Evolutionary conservation across 2,797 vertebrate species (phyloP), one percentile per base, ranked within the genome.

Genomic region (Acipenser ruthenus): DNA sequence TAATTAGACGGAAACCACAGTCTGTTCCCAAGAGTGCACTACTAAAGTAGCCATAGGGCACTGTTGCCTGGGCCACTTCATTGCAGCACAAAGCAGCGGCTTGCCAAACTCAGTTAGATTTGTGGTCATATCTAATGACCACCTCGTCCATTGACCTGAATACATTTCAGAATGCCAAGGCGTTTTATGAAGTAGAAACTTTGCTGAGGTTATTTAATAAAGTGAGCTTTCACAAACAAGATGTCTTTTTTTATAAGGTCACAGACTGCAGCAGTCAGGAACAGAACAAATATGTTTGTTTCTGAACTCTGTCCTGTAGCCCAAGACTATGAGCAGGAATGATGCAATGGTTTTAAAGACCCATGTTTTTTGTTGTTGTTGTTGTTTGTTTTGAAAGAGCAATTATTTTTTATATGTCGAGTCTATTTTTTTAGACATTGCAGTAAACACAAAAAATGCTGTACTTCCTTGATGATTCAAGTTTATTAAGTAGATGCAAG

Each of bases 111-210:
- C 67, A 71, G 64, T 62, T 64, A 59, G 62, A 72, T 66, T 65
- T 11, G 71, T 47, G 71, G 37, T 23, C 61, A 64, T 67, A 62
- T 68, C 73, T 71, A 74, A 65, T 75, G 69, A 75, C 70, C 68
- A n/a, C 15, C 68, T 69, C 62, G 62, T 71, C 74, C 70, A 63
- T 64, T 50, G 65, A 50, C 18, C 67, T 73, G 70, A 80, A 69
- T 70, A 72, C 67, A 69, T 80, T 67, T 68, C 66, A 74, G 73
- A 73, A 78, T 62, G 66, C 62, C 66, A 69, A 58, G 49, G 23
- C 65, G 68, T 77, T 75, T 78, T 74, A 78, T 75, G 62, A 63
- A 69, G 65, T 70, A 67, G 66, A 73, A 71, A 68, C 73, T 73
- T 75, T 72, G 68, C 62, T 70, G 68, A 67, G 69, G 67, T 79